Conservation (phyloP, 2,113 vertebrate genomes). For the Oncorhynchus nerka region DNA sequence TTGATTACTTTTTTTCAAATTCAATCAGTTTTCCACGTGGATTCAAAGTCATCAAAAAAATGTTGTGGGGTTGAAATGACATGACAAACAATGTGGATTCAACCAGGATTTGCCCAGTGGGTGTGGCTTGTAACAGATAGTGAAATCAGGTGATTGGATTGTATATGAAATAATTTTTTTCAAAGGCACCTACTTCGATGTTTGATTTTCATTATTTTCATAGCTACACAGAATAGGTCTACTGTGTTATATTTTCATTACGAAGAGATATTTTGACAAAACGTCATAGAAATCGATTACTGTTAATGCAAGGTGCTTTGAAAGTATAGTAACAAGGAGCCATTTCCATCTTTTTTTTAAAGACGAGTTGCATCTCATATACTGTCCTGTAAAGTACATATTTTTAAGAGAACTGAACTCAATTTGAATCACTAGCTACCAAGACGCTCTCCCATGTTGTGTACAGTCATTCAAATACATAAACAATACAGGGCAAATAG, state of each 20-base stretch:
- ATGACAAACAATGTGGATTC: too few species aligned
- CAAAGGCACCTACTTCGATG: not conserved
- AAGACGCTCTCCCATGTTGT: too few species aligned
- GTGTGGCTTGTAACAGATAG: not conserved
- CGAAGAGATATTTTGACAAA: not conserved
- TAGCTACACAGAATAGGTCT: not conserved
- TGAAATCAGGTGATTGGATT: not conserved
- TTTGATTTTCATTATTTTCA: not conserved
- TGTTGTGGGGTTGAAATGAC: too few species aligned
- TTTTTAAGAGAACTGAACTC: too few species aligned
- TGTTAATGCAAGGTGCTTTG: not conserved
- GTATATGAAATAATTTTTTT: not conserved
- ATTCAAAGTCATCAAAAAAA: too few species aligned
- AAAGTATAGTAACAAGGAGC: not conserved
- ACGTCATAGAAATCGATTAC: not conserved
- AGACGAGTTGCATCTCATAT: too few species aligned
- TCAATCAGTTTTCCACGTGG: too few species aligned
- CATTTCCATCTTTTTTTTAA: not conserved
- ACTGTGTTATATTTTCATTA: not conserved
- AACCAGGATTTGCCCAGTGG: too few species aligned
- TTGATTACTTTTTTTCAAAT: too few species aligned
- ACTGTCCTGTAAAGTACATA: too few species aligned
- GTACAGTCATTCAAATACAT: too few species aligned
- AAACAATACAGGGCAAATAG: not conserved
- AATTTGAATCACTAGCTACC: too few species aligned